Conservation (phyloP, 2,888 invertebrate genomes). For the Stenoptilia bipunctidactyla region DNA sequence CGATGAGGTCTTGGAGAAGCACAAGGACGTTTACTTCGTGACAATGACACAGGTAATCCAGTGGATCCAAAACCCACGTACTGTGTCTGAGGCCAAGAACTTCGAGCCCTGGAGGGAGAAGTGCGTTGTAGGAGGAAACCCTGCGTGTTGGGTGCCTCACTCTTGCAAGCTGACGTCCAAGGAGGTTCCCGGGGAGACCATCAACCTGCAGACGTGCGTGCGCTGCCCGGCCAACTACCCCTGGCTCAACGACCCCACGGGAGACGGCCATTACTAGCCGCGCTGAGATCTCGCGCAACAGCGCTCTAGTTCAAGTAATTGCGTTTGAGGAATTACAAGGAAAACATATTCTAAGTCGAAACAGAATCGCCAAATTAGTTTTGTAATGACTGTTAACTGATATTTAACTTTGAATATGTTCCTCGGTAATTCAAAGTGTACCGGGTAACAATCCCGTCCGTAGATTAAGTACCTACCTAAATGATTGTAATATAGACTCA, state of each 20-base stretch:
- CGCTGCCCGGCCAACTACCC: slow-evolving; percentile 95
- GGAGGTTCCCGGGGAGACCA: slow-evolving; percentile 94
- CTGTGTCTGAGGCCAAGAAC: slow-evolving; percentile 86
- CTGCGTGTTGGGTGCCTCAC: slow-evolving; percentile 89
- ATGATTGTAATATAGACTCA: slow-evolving; percentile 70
- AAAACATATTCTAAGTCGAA: slow-evolving; percentile 42
- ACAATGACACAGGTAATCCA: slow-evolving; percentile 97
- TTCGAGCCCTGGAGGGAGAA: slow-evolving; percentile 96
- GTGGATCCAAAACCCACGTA: slow-evolving; percentile 94
- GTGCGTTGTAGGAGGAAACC: slow-evolving; percentile 88
- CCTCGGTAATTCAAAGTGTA: slow-evolving; percentile 59
- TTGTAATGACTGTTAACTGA: neutral
- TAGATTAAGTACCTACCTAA: slow-evolving; percentile 68
- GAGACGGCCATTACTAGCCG: slow-evolving; percentile 86
- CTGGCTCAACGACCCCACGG: slow-evolving; percentile 93
- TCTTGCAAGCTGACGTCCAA: slow-evolving; percentile 92
- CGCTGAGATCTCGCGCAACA: slow-evolving; percentile 57
- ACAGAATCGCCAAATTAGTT: slow-evolving; percentile 9
- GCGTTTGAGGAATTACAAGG: slow-evolving; percentile 43
- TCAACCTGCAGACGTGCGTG: slow-evolving; percentile 93
- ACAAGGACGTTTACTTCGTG: slow-evolving; percentile 93
- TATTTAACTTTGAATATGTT: slow-evolving; percentile 43
- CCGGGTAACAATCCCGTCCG: slow-evolving; percentile 69
- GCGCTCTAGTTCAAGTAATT: slow-evolving; percentile 53
- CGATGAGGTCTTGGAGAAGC: slow-evolving; percentile 86